Percentiles rank a stretch among this genome's conserved stretches.
phyloP scores from a whole-genome alignment of 2,113 vertebrate genomes.

The Periophthalmodon schlosseri region DNA sequence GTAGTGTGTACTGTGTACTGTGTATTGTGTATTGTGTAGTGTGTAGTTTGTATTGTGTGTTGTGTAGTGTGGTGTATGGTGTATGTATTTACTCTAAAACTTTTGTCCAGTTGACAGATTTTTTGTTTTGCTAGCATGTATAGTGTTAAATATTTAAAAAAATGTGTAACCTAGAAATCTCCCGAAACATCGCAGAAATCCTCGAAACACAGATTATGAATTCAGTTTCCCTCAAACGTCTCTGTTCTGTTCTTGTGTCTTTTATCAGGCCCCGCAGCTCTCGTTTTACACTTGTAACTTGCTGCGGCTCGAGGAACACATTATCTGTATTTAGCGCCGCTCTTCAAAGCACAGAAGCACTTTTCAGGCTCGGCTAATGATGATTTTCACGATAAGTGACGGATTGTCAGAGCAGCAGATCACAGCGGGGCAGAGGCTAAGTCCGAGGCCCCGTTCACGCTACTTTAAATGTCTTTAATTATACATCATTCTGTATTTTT shows the following conservation, averaged over 20 bases:
- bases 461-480: neutral
- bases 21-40: too few species aligned
- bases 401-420: neutral
- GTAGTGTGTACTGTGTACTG: too few species aligned
- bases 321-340: neutral
- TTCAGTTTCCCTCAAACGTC: neutral
- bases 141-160: too few species aligned
- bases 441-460: neutral
- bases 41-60: too few species aligned
- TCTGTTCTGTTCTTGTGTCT: neutral
- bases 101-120: too few species aligned
- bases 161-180: too few species aligned
- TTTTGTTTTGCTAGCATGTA: too few species aligned
- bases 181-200: neutral
- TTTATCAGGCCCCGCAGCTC: neutral
- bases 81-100: too few species aligned
- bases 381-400: constrained; percentile 4
- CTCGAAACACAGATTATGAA: neutral
- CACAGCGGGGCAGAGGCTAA: neutral
- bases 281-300: neutral
- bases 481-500: neutral
- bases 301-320: neutral
- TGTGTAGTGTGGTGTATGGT: too few species aligned
- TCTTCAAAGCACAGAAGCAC: neutral
- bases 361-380: neutral